Base-by-base conservation (phyloP, 2,797 vertebrate genomes). In the Smutsia gigantea region DNA sequence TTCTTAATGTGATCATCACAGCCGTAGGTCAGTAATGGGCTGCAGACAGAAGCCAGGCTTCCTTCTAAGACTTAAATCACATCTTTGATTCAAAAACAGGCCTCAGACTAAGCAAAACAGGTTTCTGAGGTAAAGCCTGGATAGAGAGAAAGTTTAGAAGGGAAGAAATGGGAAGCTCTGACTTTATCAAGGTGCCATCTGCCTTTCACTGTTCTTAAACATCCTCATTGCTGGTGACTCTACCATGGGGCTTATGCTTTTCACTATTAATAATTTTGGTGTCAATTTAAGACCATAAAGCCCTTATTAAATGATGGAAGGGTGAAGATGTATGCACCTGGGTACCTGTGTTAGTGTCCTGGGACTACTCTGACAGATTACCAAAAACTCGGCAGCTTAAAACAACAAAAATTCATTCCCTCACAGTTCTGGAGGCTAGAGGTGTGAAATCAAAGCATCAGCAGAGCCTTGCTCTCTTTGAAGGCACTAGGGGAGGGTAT, bases 21-120 rank as follows among this genome's bases (percentile, higher is more conserved):
- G 59, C 31, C 59, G 88, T 88, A 78, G 39, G n/a, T 81, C 68
- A 31, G 4, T 64, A 78, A 93, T 31, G 63, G 61, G 68, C 37
- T 90, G 31, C 37, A 75, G 82, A 94, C 27, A 94, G 93, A 95
- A 97, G 51, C 74, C 68, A 94, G 77, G 9, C 61, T 91, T 85
- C 63, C 13, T 77, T 82, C 68, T 93, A 57, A 93, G 72, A 90
- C 57, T 93, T 88, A 63, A 85, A 55, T 57, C n/a, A 88, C 53
- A 66, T 71, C 55, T 88, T 81, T 85, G 71, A 72, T 78, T 90
- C 37, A 94, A 78, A 90, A 96, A 55, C 27, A 77, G 31, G 34
- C 29, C 42, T 87, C 37, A 72, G 27, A n/a, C 49, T 87, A 29
- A 29, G 17, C 49, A 79, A 57, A 82, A 5, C 31, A 90, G 31